Percentiles rank a stretch among this genome's conserved stretches.
Conservation (phyloP, 2,113 vertebrate genomes). For the Drymodes brunneopygia region DNA sequence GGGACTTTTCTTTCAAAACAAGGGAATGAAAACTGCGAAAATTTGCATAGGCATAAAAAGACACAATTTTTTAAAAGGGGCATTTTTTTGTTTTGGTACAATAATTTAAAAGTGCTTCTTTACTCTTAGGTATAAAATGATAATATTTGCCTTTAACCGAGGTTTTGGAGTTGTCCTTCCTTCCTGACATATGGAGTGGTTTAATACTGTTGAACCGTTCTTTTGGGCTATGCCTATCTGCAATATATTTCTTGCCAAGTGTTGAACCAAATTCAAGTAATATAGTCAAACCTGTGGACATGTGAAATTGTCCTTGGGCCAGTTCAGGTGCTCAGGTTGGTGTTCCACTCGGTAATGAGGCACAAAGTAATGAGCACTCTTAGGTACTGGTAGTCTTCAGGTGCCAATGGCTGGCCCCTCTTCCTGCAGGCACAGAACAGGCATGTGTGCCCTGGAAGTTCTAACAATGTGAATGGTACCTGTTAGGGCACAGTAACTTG, state of each 20-base stretch:
- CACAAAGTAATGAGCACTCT: neutral
- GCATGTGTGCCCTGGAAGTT: neutral
- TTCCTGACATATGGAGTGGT: neutral
- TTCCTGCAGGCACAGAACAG: neutral
- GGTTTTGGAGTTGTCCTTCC: neutral
- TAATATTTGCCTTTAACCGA: neutral
- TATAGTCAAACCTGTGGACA: neutral
- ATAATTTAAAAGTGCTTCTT: neutral
- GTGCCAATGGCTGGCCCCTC: neutral
- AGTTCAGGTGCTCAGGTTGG: rapidly evolving
- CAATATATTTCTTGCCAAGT: neutral
- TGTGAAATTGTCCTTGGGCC: neutral
- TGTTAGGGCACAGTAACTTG: neutral
- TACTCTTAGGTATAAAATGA: neutral
- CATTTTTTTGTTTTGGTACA: neutral
- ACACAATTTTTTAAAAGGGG: neutral
- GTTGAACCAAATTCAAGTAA: neutral
- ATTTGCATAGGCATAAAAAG: neutral
- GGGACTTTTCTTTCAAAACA: slow-evolving; percentile 30
- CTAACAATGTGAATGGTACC: neutral
- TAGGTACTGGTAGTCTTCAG: neutral
- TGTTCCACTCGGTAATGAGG: neutral
- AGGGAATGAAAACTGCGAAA: neutral
- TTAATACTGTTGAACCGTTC: neutral
- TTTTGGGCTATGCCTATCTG: neutral